Base-by-base conservation (phyloP, 2,888 invertebrate genomes). In the Ligdia adustata region DNA sequence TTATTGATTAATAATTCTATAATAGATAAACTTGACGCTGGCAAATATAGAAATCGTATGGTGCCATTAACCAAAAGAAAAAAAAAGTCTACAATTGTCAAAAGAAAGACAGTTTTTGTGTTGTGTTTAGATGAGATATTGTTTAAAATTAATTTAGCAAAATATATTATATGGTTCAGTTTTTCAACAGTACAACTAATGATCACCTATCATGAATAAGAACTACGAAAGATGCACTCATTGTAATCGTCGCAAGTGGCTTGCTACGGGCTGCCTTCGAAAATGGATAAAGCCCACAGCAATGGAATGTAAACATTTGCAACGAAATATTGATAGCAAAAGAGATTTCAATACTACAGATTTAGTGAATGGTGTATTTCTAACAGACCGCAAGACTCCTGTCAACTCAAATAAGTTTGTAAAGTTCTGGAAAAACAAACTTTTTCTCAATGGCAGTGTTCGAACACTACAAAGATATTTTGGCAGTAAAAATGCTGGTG, bases 301-400 rank as follows among this genome's bases (percentile, higher is more conserved):
- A 42, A 67, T 86, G 72, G 89, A 90, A 84, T 90, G 88, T 82
- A 90, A 89, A 87, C 89, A 90, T 79, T 77, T 83, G 59, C 88
- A 86, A 69, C 68, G 88, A 68, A 82, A 71, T 60, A 79, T 82
- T 64, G 89, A 89, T 71, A 82, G 63, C 64, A 88, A 87, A 72
- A 75, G 82, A 59, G 89, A 89, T 67, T 82, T 72, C 51, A 82
- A 64, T 59, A 82, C 81, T 64, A 67, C 84, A 45, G 84, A 86
- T 70, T 82, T 87, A 51, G 83, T 84, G 28, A 86, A 83, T 55
- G 80, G 83, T 60, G 82, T 83, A 9, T 81, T 87, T 71, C 64
- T 86, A 61, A 75, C 81, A 11, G 89, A 90, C 48, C 78, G 84
- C 13, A 87, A 82, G 53, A 60, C 81, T 51, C 64, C 79, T 24